These are phyloP conservation scores for Phalacrocorax pelagicus DNA, from an alignment of 2,113 vertebrate genomes.

Conservation along the genomic window DNA sequence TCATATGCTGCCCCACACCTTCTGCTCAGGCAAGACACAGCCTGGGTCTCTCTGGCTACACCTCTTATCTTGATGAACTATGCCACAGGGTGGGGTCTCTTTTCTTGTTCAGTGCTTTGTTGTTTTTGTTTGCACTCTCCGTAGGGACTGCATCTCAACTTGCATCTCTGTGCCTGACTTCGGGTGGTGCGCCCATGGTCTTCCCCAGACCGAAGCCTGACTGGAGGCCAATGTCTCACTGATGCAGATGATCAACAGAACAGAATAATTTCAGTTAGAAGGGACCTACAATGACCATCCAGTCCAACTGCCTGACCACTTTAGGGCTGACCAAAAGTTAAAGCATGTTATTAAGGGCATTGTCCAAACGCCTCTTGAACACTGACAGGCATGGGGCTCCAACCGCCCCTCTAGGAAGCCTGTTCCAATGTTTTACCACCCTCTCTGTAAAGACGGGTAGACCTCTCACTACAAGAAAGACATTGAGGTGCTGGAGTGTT, in stretches of 20 bases:
- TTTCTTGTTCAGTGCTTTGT: background rate
- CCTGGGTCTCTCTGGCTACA: background rate
- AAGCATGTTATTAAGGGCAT: background rate
- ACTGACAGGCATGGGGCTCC: background rate
- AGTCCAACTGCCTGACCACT: background rate
- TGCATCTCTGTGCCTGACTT: background rate
- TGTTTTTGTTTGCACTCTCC: background rate
- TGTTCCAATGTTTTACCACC: background rate
- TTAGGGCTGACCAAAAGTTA: background rate
- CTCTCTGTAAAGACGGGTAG: background rate
- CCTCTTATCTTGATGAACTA: background rate
- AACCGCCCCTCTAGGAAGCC: background rate
- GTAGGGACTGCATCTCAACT: background rate
- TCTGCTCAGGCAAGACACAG: background rate
- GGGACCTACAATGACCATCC: background rate
- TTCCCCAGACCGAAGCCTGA: background rate
- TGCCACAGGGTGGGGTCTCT: background rate
- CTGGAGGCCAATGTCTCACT: background rate
- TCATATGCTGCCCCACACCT: fast-evolving
- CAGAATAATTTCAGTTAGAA: background rate
- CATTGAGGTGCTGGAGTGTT: background rate
- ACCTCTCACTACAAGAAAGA: background rate
- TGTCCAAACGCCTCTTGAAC: background rate
- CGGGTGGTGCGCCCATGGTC: background rate
- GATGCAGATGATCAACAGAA: background rate